Conservation (phyloP, 2,888 invertebrate genomes). For the Diaphora mendica region DNA sequence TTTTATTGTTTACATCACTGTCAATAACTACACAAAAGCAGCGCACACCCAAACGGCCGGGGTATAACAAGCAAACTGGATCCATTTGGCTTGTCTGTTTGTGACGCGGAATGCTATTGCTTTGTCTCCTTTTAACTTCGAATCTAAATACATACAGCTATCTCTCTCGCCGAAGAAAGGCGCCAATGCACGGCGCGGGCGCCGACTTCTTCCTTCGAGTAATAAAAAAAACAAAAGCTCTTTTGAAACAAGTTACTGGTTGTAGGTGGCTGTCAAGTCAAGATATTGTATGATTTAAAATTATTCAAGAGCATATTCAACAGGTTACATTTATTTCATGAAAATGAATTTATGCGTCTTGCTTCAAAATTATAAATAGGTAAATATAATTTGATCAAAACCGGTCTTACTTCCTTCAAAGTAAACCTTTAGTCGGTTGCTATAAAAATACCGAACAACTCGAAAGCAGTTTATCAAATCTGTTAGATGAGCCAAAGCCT, state of each 20-base stretch:
- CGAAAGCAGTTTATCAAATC: not conserved
- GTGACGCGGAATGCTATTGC: slow-evolving; percentile 79
- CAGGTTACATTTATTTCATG: slow-evolving; percentile 33
- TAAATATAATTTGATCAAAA: not conserved
- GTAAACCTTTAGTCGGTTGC: not conserved
- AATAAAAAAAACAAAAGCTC: slow-evolving; percentile 81
- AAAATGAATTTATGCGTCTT: slow-evolving; percentile 15
- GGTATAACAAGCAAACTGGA: slow-evolving; percentile 82
- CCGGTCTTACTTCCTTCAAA: not conserved
- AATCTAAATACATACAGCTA: slow-evolving; percentile 41
- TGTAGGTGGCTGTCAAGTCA: slow-evolving; percentile 79
- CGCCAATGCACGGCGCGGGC: slow-evolving; percentile 82
- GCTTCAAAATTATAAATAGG: not conserved
- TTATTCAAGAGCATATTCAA: slow-evolving; percentile 62
- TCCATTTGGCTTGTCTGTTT: slow-evolving; percentile 73
- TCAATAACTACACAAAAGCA: slow-evolving; percentile 59
- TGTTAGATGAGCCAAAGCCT: not conserved
- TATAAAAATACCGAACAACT: not conserved
- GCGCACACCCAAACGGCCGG: slow-evolving; percentile 72
- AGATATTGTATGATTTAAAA: slow-evolving; percentile 76
- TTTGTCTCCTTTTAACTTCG: slow-evolving; percentile 66
- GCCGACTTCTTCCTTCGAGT: slow-evolving; percentile 83
- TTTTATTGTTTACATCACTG: slow-evolving; percentile 81
- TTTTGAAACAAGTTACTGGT: slow-evolving; percentile 81
- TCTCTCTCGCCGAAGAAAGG: slow-evolving; percentile 79